Evolutionary conservation across 1,140 invertebrate species (phyloP), one percentile per base, ranked within the genome.

Genomic region (Lineus longissimus): DNA sequence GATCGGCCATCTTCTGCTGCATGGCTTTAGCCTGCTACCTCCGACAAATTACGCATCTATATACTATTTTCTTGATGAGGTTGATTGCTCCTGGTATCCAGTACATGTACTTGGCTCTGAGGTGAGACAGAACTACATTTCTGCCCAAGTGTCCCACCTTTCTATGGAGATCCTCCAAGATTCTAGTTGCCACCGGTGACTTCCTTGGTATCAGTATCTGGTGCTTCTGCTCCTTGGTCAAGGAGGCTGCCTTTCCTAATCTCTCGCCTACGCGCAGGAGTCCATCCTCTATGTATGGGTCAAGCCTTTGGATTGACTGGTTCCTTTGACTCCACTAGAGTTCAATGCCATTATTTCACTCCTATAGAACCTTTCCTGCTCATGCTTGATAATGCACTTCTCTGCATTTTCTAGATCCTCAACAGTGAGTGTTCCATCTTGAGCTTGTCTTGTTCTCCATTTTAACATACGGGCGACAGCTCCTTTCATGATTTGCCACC

Each of bases 171-270:
- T 62, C 2, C 2, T 55, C 27, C 7, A 62, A 17, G 19, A 55
- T 55, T 4, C 54, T 17, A 1, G 15, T 2, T 2, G 45, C 19
- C 4, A 62, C 27, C 9, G 2, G 1, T 19, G 9, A 19, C 9
- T 55, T 19, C 36, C 55, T 62, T 6, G 60, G 51, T 7, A 62
- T 19, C 1, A 62, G 51, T 29, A 62, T 33, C 25, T 23, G 51
- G 23, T 60, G 36, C 43, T 47, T 60, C 11, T 22, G 23, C 22
- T 43, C 30, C 1, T 43, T n/a, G 27, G 40, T 25, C 22, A 60
- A 27, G 33, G 4, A 15, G 1, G 2, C n/a, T 2, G 51, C 45
- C 51, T 22, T 23, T 54, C 9, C 1, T 1, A 62, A 15, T 30
- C 45, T 1, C 2, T 47, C 59, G 9, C 45, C 25, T 33, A 55